Conservation (phyloP, 2,797 vertebrate genomes). For the Platyrinchus mystaceus region DNA sequence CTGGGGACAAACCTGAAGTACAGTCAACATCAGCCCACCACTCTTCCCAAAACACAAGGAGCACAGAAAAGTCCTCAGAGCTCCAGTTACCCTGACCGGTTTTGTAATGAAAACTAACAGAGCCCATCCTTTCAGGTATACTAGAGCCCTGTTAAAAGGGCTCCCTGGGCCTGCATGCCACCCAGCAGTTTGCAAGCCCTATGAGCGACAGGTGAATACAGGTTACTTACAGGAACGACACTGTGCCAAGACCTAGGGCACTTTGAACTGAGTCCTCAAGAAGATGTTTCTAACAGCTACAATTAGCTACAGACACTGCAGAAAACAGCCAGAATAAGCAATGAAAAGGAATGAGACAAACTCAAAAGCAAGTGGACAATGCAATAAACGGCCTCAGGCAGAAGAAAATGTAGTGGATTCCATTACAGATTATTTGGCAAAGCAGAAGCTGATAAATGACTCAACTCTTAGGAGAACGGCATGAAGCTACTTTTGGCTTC, state of each 20-base stretch:
- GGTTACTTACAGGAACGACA: not conserved
- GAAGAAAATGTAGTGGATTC: slow-evolving; percentile 1
- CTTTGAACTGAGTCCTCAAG: not conserved
- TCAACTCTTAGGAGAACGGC: slow-evolving; percentile 9
- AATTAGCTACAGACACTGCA: not conserved
- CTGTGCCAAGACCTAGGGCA: not conserved
- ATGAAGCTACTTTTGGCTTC: slow-evolving; percentile 22
- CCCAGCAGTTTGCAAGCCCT: not conserved
- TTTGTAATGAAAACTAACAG: not conserved
- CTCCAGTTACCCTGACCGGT: not conserved
- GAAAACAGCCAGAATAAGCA: not conserved
- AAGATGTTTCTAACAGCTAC: not conserved
- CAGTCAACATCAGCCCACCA: not conserved
- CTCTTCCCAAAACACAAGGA: not conserved
- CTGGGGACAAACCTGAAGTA: not conserved
- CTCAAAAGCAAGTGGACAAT: not conserved
- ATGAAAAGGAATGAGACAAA: not conserved
- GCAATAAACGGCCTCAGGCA: not conserved
- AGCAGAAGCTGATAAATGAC: slow-evolving; percentile 9
- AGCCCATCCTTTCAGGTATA: not conserved
- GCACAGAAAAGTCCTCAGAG: not conserved
- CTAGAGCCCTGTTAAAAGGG: not conserved
- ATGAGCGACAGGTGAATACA: not conserved
- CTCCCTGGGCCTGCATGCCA: not conserved
- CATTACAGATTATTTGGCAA: slow-evolving; percentile 26